Evolutionary conservation across 35 echinoderm and acorn worm species (phyloP), one percentile per base, ranked within the genome.

Genomic region (Lytechinus pictus): DNA sequence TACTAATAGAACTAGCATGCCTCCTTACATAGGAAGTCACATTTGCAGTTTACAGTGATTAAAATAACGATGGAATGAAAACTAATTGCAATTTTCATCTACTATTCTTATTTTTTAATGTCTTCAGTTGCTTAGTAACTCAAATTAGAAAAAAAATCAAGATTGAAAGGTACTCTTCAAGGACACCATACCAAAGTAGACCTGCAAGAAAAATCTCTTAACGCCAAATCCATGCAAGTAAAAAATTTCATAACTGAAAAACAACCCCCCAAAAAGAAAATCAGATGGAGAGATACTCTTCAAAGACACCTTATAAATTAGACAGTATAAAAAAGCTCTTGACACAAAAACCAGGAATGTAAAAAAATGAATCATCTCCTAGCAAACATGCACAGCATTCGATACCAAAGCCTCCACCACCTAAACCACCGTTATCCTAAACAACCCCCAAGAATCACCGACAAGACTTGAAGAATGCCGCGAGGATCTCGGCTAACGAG

Each of bases 401-500:
- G 13, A 9, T 90, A 54, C 88, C 29, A 54, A 90, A 12, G 88
- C 52, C 28, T 90, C 88, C 52, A 44, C 88, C 28, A 54, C 88
- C n/a, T 12, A 9, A 10, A 54, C 88, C 12, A 12, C 88, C 13
- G 86, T n/a, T 4, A 88, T 8, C 4, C n/a, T 1, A 9, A 88
- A n/a, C 16, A 33, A 54, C n/a, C n/a, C 52, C 24, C 28, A 52
- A 90, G 88, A 90, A 52, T 21, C 88, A 90, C 88, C 88, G 88
- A 28, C 52, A 54, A 14, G 29, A 90, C 52, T 33, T 90, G 7
- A 79, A 79, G 66, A 79, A 79, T 6, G 66, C 66, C 66, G 29
- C 88, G 11, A 90, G 88, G 88, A 90, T 44, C 52, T 90, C 29
- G 88, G 88, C 88, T 90, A 90, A 90, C 88, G 2, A 90, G 88